Percentiles rank a stretch among this genome's conserved stretches.
Conservation (phyloP, 1,140 invertebrate genomes). For the Drosophila bocki region DNA sequence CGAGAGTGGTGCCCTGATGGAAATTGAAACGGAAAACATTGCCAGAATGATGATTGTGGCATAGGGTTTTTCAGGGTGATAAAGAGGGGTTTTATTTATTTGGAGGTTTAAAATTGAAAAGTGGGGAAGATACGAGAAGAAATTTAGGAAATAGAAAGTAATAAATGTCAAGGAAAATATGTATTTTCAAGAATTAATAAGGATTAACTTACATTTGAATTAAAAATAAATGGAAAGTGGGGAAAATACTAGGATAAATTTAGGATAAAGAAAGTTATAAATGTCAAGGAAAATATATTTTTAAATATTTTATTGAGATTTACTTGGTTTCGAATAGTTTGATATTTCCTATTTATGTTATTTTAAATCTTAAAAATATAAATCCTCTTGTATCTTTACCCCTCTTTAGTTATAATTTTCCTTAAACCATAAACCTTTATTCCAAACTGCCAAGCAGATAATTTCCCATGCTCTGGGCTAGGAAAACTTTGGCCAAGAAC, state of each 20-base stretch:
- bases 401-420: background rate
- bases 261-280: background rate
- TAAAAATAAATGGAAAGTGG: background rate
- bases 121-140: background rate
- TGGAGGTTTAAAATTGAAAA: background rate
- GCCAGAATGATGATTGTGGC: background rate
- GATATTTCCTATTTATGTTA: background rate
- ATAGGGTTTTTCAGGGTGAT: background rate
- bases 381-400: too few species aligned
- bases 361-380: background rate
- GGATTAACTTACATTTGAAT: background rate
- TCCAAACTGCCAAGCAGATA: conserved; percentile 2
- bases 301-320: background rate
- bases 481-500: conserved; percentile 18
- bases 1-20: background rate
- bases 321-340: background rate
- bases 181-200: background rate
- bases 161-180: background rate
- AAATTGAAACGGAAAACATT: conserved; percentile 22
- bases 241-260: background rate
- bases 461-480: conserved; percentile 9
- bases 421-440: conserved; percentile 2
- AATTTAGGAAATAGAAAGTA: background rate
- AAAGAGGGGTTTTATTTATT: background rate
- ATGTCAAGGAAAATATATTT: background rate